Base-by-base conservation (phyloP, 2,113 vertebrate species). In the Oceanodroma tethys region DNA sequence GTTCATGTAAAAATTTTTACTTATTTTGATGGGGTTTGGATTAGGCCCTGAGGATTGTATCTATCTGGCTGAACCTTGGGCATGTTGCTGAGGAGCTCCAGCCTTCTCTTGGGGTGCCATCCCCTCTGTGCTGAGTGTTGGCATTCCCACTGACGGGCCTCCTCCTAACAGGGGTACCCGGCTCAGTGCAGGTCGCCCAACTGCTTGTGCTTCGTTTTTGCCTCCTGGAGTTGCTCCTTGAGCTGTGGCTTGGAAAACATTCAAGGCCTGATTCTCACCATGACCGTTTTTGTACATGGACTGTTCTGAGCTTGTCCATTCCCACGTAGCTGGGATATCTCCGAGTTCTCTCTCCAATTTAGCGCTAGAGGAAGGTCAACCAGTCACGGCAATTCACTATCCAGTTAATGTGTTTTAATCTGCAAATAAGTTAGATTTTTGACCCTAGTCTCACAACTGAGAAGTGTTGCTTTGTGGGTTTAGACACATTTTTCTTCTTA, bases 141-240 rank as follows among this genome's bases (percentile, higher is more conserved):
- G 47, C 36, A 22, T 89, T 93, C 59, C 43, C 52, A 66, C 42
- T 0, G 0, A 16, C 2, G 4, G 72, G 50, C n/a, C 42, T 83
- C 32, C 47, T 85, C 25, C 53, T 73, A 60, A 20, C 55, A 81
- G 45, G 6, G 50, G 20, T 53, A 52, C 45, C 59, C 6, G 3
- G 38, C 68, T 59, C 43, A 63, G 67, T 0, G 3, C 52, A 75
- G 29, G 68, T 71, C 0, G 0, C 58, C 29, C 3, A 1, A 16
- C 36, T 53, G 40, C 40, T n/a, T 27, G 8, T 48, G 32, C 29
- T 86, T 81, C 38, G 56, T 5, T 45, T 82, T 91, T 94, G 87
- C 78, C 70, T 95, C 29, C 38, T 70, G 70, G 45, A 87, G 7
- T 26, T 79, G 29, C 38, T 90, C 21, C 55, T 80, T 60, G 68